phyloP scores from a whole-genome alignment of 2,888 invertebrate genomes.

The Boloria euphrosyne region DNA sequence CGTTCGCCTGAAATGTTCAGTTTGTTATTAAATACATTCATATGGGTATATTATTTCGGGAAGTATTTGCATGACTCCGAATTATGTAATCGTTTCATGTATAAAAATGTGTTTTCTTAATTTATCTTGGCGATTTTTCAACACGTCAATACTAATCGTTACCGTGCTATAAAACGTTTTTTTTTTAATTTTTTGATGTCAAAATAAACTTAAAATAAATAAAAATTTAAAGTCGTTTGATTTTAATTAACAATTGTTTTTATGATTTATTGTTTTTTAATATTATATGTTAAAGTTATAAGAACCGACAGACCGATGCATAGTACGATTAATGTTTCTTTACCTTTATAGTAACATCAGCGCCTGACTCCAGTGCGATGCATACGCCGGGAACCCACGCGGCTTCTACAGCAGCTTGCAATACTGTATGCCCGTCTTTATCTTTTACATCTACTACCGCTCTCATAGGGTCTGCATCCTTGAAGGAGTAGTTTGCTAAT shows the following conservation, averaged over 20 bases:
- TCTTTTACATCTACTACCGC: conserved; percentile 75
- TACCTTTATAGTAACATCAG: conserved; percentile 75
- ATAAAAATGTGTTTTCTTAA: too few species aligned
- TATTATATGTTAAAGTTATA: too few species aligned
- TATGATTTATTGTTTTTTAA: too few species aligned
- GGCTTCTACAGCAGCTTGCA: conserved; percentile 76
- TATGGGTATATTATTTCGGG: background rate
- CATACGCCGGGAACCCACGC: conserved; percentile 79
- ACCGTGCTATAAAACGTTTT: too few species aligned
- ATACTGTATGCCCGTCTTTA: conserved; percentile 74
- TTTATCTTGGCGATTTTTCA: too few species aligned
- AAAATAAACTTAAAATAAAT: too few species aligned
- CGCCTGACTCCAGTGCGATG: conserved; percentile 77
- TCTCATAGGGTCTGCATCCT: conserved; percentile 61
- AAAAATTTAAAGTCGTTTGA: too few species aligned
- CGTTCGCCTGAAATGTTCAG: conserved; percentile 61
- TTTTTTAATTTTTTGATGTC: too few species aligned
- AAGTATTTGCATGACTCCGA: background rate
- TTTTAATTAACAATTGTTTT: too few species aligned
- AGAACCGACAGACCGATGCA: too few species aligned
- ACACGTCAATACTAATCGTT: too few species aligned
- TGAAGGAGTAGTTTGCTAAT: conserved; percentile 63
- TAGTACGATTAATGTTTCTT: too few species aligned
- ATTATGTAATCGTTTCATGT: background rate
- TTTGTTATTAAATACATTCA: background rate